Evolutionary conservation across 2,113 vertebrate species (phyloP).

Genomic region (Actenoides lindsayi): DNA sequence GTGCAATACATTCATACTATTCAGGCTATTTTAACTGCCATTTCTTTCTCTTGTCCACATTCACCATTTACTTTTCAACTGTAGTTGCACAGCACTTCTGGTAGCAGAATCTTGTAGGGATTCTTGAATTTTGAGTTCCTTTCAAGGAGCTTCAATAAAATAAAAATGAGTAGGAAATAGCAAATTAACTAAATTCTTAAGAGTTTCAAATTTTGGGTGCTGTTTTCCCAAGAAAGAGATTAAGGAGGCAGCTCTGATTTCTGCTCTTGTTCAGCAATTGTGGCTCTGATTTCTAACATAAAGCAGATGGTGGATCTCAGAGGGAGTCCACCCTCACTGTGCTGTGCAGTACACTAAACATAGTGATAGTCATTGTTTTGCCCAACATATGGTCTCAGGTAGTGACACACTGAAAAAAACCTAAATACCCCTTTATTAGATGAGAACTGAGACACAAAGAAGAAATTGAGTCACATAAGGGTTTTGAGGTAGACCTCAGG

Average conservation of each 20-base stretch:
- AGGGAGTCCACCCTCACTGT: not conserved
- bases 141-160: not conserved
- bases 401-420: not conserved
- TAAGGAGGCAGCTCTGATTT: not conserved
- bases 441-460: not conserved
- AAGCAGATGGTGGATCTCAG: not conserved
- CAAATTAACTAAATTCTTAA: not conserved
- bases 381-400: not conserved
- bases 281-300: not conserved
- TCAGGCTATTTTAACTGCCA: not conserved
- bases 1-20: not conserved
- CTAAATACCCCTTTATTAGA: not conserved
- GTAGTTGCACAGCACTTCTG: not conserved
- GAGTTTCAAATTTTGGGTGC: not conserved
- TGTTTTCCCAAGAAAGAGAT: not conserved
- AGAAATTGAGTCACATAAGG: not conserved
- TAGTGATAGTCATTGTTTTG: not conserved
- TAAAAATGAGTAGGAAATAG: not conserved
- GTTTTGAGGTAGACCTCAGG: not conserved
- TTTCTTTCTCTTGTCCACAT: not conserved
- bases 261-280: not conserved
- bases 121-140: not conserved
- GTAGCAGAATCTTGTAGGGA: not conserved
- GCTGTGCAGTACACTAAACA: not conserved
- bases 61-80: not conserved